phyloP scores from a whole-genome alignment of 2,888 invertebrate genomes.

The Operophtera brumata region DNA sequence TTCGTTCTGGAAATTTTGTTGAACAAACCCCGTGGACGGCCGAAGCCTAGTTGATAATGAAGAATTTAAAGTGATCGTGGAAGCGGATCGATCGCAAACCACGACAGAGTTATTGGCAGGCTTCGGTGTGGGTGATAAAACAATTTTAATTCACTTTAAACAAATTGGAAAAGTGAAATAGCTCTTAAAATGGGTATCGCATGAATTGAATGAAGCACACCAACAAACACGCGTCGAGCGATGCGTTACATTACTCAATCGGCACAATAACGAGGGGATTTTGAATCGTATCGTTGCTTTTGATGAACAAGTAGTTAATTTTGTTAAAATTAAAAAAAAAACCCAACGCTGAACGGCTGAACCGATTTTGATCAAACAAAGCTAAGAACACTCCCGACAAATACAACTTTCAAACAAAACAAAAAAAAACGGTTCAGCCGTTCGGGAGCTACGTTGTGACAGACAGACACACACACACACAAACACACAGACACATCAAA shows the following conservation, averaged over 20 bases:
- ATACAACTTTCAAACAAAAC: too few relatives aligned
- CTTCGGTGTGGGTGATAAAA: slow-evolving; percentile 32
- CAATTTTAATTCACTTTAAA: slow-evolving; percentile 29
- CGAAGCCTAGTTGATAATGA: slow-evolving; percentile 11
- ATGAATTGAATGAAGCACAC: too few relatives aligned
- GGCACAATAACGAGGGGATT: background rate
- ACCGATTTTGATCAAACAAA: too few relatives aligned
- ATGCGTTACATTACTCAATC: background rate
- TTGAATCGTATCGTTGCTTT: background rate
- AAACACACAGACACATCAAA: too few relatives aligned
- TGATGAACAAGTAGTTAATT: too few relatives aligned
- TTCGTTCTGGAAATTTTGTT: slow-evolving; percentile 18
- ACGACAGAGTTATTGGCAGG: slow-evolving; percentile 32
- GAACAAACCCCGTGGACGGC: slow-evolving; percentile 21
- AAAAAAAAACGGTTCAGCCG: too few relatives aligned
- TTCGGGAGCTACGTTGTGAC: too few relatives aligned
- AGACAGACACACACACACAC: too few relatives aligned
- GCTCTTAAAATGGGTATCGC: background rate
- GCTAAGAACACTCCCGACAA: too few relatives aligned
- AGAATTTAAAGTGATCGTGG: slow-evolving; percentile 27
- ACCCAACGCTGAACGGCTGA: too few relatives aligned
- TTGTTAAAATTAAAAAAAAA: too few relatives aligned
- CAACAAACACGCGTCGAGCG: background rate
- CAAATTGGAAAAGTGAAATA: slow-evolving; percentile 29
- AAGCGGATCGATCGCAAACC: slow-evolving; percentile 29